Base-by-base conservation (phyloP, 1,140 invertebrate genomes). In the Cryptotermes secundus region DNA sequence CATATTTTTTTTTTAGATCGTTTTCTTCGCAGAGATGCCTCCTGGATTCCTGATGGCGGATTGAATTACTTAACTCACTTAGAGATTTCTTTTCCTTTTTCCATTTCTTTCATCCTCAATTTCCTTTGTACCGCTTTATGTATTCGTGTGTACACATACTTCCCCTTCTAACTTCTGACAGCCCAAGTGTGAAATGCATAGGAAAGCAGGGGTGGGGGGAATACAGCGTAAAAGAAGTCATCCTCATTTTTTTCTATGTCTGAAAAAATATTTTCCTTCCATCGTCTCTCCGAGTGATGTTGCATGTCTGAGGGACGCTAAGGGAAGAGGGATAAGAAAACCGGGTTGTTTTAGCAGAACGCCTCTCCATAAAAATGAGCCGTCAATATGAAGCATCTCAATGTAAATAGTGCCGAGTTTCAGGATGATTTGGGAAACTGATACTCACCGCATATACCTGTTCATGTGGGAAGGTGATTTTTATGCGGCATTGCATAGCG, bases 241-340 rank as follows among this genome's bases (percentile, higher is more conserved):
- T 72, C 2, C 6, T 72, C 53, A 59, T 72, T 38, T 38, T 45
- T 45, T 81, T 45, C 80, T 38, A 81, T 36, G 26, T 45, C 42
- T 81, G 26, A 81, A 81, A 81, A 81, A 81, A 81, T 81, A 81
- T 81, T 81, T 81, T 81, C 80, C 80, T 81, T 81, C 42, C 80
- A 81, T 81, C 80, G 80, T 26, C 35, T 36, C 35, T 81, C 42
- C n/a, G 26, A 81, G 80, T 81, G 80, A 81, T 38, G 35, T 45
- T 72, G n/a, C 59, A n/a, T 72, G 59, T 72, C n/a, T 26, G 59
- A n/a, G 59, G 59, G 59, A 72, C 14, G 59, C 59, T 26, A 72
- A 72, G 26, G 3, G n/a, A 4, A 12, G 45, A 19, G 45, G 45
- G 14, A 49, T 38, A 49, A 49, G 1, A 19, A 22, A 49, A 16